Conservation (phyloP, 2,888 invertebrate species). For the Acanthosepion lycidas region DNA sequence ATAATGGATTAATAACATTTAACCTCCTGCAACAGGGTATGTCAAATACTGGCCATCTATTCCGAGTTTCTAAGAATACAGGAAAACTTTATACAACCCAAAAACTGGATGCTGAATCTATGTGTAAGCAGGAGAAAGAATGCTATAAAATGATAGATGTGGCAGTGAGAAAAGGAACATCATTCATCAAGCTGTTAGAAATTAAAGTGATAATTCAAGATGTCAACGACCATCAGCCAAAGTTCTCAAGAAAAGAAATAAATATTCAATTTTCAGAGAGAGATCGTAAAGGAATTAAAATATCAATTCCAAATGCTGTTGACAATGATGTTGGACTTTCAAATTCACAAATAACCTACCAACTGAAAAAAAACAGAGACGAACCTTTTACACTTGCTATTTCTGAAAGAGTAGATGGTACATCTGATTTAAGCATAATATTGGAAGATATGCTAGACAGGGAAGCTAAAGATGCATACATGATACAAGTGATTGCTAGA, state of each 20-base stretch:
- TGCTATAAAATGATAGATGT: background rate
- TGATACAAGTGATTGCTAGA: background rate
- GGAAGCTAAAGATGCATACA: background rate
- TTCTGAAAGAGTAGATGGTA: conserved; percentile 1
- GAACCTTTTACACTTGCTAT: background rate
- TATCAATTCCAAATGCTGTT: background rate
- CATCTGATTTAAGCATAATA: background rate
- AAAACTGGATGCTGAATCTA: background rate
- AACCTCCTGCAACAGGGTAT: background rate
- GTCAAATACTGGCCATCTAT: background rate
- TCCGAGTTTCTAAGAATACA: background rate
- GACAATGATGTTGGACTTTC: background rate
- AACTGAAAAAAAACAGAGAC: background rate
- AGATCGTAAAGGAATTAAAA: conserved; percentile 13
- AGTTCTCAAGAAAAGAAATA: background rate
- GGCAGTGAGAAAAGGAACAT: conserved; percentile 8
- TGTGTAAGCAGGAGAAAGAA: background rate
- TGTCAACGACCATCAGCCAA: background rate
- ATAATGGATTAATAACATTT: background rate
- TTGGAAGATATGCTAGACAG: background rate
- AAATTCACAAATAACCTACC: background rate
- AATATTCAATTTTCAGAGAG: background rate
- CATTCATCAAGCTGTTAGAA: background rate
- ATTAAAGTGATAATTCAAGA: conserved; percentile 8
- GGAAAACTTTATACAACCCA: background rate